Evolutionary conservation across 2,797 vertebrate species (phyloP).

Genomic region (Lates japonicus): DNA sequence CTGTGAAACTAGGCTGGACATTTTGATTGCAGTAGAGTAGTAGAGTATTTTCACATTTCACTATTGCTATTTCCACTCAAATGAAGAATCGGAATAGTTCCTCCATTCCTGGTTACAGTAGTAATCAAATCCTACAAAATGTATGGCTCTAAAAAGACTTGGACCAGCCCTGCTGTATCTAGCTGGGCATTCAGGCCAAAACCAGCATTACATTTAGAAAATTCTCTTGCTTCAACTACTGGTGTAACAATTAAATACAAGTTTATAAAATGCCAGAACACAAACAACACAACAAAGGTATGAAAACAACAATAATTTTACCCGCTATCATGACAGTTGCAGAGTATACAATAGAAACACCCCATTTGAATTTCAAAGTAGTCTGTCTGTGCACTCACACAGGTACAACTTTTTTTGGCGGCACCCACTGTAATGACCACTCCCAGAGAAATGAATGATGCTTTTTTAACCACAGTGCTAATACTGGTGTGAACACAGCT

Average conservation of each 20-base stretch:
- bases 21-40: background rate
- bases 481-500: background rate
- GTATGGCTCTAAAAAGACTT: background rate
- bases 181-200: background rate
- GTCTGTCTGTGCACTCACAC: background rate
- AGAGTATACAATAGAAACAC: background rate
- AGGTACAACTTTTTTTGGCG: background rate
- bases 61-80: background rate
- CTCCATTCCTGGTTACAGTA: background rate
- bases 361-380: background rate
- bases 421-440: too few species aligned
- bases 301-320: background rate
- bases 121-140: background rate
- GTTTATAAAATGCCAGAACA: background rate
- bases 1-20: too few species aligned
- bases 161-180: background rate
- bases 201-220: background rate
- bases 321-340: background rate
- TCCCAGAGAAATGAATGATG: background rate
- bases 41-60: background rate
- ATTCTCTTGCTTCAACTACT: background rate
- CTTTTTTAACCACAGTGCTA: background rate
- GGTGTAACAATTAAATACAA: background rate
- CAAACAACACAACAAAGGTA: background rate
- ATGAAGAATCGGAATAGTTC: background rate